Evolutionary conservation across 2,797 vertebrate species (phyloP), one percentile per base, ranked within the genome.

Genomic region (Denticeps clupeoides): DNA sequence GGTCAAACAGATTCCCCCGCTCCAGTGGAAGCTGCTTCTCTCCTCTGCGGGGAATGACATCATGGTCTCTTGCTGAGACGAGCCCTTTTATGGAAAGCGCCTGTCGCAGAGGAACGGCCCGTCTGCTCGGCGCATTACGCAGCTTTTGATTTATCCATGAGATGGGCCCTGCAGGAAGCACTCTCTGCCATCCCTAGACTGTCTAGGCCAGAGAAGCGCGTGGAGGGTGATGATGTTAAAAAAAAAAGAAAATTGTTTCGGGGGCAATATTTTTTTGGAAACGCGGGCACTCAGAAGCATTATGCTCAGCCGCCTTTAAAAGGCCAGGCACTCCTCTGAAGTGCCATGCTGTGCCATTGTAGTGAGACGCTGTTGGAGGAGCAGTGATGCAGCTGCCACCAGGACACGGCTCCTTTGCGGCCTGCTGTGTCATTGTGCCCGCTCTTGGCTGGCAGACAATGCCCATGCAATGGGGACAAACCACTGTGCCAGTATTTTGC

Each of bases 341-440:
- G 50, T 60, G 47, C 55, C 74, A 72, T 53, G 76, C 75, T 78
- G 74, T 63, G 71, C 69, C 64, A 76, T 78, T 79, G 74, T 79
- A 58, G 41, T n/a, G 29, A 24, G 19, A 37, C 37, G 49, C 47
- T 37, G 48, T 47, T 41, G 51, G 19, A 32, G 38, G 53, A 57
- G 42, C 33, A 40, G 60, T 49, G 53, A 58, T 62, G 68, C 72
- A 73, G 72, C 73, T 75, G 73, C 66, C 65, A 65, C 52, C 15
- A 47, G 56, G 53, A 63, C 53, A 62, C 52, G 48, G 46, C 66
- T 72, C 57, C 71, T 62, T 62, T 55, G 16, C 41, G 63, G 66
- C 78, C 73, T 68, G 72, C 75, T 71, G 69, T 60, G 79, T 70
- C 74, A 82, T 75, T 80, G 72, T 82, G 45, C 49, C 5, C 24